Conservation (phyloP, 2,888 invertebrate species). For the Cabera pusaria region DNA sequence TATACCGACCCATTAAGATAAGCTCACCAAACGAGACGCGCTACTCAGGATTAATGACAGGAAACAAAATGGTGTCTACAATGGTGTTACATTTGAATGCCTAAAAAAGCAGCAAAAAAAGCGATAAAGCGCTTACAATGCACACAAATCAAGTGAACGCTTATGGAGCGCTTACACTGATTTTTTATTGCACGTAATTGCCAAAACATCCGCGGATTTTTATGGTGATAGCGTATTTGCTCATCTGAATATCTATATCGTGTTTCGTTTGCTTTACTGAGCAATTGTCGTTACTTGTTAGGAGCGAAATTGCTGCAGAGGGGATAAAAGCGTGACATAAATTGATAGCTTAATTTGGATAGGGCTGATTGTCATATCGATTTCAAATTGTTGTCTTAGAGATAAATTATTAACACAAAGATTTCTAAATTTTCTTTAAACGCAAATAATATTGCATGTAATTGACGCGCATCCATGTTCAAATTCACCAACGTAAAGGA, state of each 20-base stretch:
- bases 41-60: conserved; percentile 62
- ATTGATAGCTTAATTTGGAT: not conserved
- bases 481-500: too few species aligned
- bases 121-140: conserved; percentile 34
- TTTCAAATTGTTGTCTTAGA: too few species aligned
- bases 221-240: conserved; percentile 26
- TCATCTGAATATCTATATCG: conserved; percentile 25
- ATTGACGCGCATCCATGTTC: too few species aligned
- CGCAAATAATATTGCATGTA: too few species aligned
- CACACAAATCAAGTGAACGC: conserved; percentile 35
- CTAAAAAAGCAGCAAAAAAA: conserved; percentile 27
- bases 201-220: conserved; percentile 31
- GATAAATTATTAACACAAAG: too few species aligned
- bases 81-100: conserved; percentile 48
- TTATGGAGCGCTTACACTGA: conserved; percentile 30
- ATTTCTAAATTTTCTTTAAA: too few species aligned
- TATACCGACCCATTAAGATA: conserved; percentile 66
- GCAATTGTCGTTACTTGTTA: conserved; percentile 16
- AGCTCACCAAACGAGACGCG: conserved; percentile 60
- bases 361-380: too few species aligned
- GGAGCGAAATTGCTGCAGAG: conserved; percentile 13
- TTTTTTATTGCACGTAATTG: conserved; percentile 35
- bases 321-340: conserved; percentile 4
- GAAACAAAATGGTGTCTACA: conserved; percentile 60
- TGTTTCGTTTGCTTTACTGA: conserved; percentile 17